Conservation (phyloP, 2,113 vertebrate species). For the Pluvianellus socialis region DNA sequence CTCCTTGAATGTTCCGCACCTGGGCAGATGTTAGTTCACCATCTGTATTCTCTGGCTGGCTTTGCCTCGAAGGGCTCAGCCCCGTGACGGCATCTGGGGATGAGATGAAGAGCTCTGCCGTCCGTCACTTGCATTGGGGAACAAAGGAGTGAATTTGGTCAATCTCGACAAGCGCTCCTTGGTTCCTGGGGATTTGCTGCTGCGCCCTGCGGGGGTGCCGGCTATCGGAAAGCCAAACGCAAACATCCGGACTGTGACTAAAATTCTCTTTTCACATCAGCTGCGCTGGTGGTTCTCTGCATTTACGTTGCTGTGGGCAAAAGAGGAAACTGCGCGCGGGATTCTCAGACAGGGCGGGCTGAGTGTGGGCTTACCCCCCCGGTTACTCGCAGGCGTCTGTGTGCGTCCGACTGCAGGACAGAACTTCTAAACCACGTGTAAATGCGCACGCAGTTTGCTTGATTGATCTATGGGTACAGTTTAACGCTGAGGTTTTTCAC, state of each 20-base stretch:
- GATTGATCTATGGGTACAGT: neutral
- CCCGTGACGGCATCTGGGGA: neutral
- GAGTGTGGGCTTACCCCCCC: neutral
- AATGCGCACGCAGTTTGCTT: neutral
- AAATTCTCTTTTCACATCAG: neutral
- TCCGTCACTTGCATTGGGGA: neutral
- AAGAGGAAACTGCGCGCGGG: neutral
- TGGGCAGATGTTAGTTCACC: neutral
- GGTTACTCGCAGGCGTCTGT: neutral
- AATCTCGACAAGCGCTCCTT: neutral
- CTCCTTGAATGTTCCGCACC: neutral
- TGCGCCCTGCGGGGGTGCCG: neutral
- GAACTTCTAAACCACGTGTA: neutral
- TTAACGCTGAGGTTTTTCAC: neutral
- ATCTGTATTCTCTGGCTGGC: neutral
- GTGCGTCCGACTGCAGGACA: neutral
- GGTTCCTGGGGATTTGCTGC: neutral
- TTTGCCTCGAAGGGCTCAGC: neutral
- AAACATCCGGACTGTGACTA: neutral
- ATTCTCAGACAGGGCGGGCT: no score
- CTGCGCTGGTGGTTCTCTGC: neutral
- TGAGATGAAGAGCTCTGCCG: neutral
- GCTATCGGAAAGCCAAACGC: neutral
- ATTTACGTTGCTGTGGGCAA: neutral
- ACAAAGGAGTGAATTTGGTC: neutral